Base-by-base conservation (phyloP, 1,140 invertebrate species). In the Campoletis sonorensis region DNA sequence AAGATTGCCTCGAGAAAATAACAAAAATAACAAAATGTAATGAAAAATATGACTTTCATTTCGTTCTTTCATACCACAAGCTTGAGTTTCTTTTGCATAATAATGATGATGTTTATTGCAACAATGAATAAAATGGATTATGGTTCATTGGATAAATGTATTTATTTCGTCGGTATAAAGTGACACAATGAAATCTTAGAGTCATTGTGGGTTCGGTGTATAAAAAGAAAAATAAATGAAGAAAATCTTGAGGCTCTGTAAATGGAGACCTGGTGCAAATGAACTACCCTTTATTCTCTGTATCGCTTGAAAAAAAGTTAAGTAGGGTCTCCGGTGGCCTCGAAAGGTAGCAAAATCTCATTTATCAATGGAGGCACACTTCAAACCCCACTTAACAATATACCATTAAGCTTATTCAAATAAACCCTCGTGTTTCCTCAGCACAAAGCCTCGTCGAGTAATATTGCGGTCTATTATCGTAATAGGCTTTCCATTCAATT, bases 361-460 rank as follows among this genome's bases (percentile, higher is more conserved):
- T 70, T 70, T 70, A 70, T 70, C 67, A 70, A 70, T 70, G 67
- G 30, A 45, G 67, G 26, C 67, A 70, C 67, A 70, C 67, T 70
- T 27, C 67, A 70, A 70, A 33, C 15, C 30, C 67, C 67, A 33
- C 67, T 70, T 70, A n/a, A 70, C 30, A 33, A 33, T 33, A 70
- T 33, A 70, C 13, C 30, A 70, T 70, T 33, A 33, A 33, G 67
- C 27, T 70, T 70, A 70, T 70, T 70, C 67, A 70, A 70, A 70
- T 70, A 70, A 70, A 33, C 13, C 27, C 30, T 16, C 67, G 30
- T 33, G 67, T 70, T 70, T 33, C 13, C 16, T 10, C 21, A 16
- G 67, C 67, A 70, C 30, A 70, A 70, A 33, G 30, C 67, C 15
- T 26, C 23, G 21, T 64, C 27, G 67, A 21, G 67, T 70, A 37